Evolutionary conservation across 2,888 invertebrate species (phyloP), one percentile per base, ranked within the genome.

Genomic region (Linyphia triangularis): DNA sequence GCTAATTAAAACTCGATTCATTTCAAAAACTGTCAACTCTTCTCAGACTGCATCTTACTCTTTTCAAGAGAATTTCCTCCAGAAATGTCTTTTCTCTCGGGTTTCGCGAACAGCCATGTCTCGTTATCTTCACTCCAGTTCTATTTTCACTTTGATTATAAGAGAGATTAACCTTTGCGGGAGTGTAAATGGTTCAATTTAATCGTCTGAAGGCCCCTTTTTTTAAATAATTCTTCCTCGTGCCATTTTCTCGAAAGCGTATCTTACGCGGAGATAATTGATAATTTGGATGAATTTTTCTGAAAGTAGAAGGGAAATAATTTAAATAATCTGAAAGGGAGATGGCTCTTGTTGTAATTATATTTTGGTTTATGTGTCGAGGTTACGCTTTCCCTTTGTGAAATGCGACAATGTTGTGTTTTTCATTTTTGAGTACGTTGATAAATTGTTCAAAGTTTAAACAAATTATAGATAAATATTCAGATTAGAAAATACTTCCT

Each of bases 201-300:
- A 82, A 72, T 72, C 43, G 61, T 43, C 37, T 70, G 22, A 37
- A 30, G 4, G 51, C 69, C 57, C 30, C 19, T 73, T 51, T 43
- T n/a, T 57, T 57, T 16, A 26, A 19, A 26, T n/a, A 26, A 26
- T 22, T 59, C n/a, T 59, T n/a, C n/a, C 59, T 6, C 4, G 16
- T 16, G 33, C 70, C 37, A 13, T 67, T 81, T 70, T 16, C 79
- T 51, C 30, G 59, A 73, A 30, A 67, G 43, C 67, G 67, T 72
- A 72, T 70, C 40, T 72, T 61, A 16, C 59, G 7, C 59, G 65
- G 63, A 57, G 70, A 72, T 82, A 82, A 82, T 82, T 82, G 82
- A 82, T 82, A 82, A 72, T 72, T 72, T 40, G 61, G 72, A 28
- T 22, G 72, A 63, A 82, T 72, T 82, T 72, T 82, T 82, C 63